A percentile compares a stretch with the other conserved stretches of the same genome.
phyloP scores from a whole-genome alignment of 2,797 vertebrate species.

The Anguilla obscura region DNA sequence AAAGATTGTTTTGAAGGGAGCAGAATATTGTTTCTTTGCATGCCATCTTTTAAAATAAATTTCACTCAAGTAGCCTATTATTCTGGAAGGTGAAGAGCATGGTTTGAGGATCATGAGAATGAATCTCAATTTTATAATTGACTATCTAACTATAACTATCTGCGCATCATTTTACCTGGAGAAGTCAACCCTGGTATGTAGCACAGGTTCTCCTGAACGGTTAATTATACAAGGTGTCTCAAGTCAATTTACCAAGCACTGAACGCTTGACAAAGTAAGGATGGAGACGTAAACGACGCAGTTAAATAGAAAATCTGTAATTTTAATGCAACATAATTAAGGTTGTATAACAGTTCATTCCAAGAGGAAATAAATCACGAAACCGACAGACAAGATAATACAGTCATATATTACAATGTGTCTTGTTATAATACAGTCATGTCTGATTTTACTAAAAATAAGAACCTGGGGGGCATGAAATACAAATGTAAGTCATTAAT shows the following conservation, averaged over 20 bases:
- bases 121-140: not conserved
- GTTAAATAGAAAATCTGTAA: constrained; percentile 88
- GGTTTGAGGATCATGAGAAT: not conserved
- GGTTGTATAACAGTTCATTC: constrained; percentile 89
- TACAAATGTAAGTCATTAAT: constrained; percentile 79
- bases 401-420: constrained; percentile 95
- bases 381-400: constrained; percentile 86
- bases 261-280: constrained; percentile 48
- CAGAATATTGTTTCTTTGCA: no score
- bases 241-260: not conserved
- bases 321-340: constrained; percentile 90
- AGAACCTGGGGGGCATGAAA: constrained; percentile 76
- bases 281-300: constrained; percentile 61
- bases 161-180: not conserved
- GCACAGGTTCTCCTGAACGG: not conserved
- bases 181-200: not conserved
- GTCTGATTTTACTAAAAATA: constrained; percentile 81
- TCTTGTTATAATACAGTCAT: constrained; percentile 91
- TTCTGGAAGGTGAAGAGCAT: not conserved
- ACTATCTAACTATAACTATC: not conserved
- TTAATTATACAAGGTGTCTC: not conserved
- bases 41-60: not conserved
- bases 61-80: not conserved
- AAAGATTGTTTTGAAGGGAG: no score
- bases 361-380: constrained; percentile 82